Percentiles rank a stretch among this genome's conserved stretches.
phyloP scores from a whole-genome alignment of 1,140 invertebrate genomes.

The Drosophila jambulina region DNA sequence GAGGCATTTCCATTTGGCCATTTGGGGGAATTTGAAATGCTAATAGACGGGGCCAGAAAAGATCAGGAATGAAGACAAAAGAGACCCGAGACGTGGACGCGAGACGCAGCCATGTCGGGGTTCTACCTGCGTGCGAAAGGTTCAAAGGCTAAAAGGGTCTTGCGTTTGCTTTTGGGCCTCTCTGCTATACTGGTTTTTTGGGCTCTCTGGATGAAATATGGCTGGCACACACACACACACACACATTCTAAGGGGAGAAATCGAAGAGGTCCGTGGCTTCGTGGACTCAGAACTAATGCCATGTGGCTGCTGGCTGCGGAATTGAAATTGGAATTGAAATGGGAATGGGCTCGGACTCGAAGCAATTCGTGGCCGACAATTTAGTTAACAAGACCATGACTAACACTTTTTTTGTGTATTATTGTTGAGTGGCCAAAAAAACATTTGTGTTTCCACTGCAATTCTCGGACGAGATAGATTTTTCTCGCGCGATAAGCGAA shows the following conservation, averaged over 20 bases:
- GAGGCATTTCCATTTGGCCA: constrained; percentile 58
- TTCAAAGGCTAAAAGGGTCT: constrained; percentile 81
- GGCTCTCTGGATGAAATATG: constrained; percentile 50
- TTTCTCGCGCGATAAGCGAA: constrained; percentile 79
- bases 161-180: constrained; percentile 9
- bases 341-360: constrained; percentile 20
- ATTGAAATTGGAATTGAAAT: constrained; percentile 12
- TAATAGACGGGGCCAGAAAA: constrained; percentile 60
- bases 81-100: constrained; percentile 1
- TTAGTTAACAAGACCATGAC: constrained; percentile 84
- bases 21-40: constrained; percentile 68
- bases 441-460: constrained; percentile 57
- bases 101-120: constrained; percentile 6
- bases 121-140: constrained; percentile 71
- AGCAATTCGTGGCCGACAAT: constrained; percentile 77
- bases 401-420: constrained; percentile 70
- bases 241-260: constrained; percentile 29
- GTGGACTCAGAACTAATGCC: constrained; percentile 31
- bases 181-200: constrained; percentile 30
- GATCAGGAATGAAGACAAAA: constrained; percentile 43
- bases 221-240: constrained; percentile 38
- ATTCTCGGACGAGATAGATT: constrained; percentile 62
- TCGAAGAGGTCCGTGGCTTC: constrained; percentile 32
- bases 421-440: constrained; percentile 63
- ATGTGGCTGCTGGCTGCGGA: constrained; percentile 38